A percentile compares a stretch with the other conserved stretches of the same genome.
phyloP scores from a whole-genome alignment of 1,140 invertebrate species.

The Zeugodacus cucurbitae region DNA sequence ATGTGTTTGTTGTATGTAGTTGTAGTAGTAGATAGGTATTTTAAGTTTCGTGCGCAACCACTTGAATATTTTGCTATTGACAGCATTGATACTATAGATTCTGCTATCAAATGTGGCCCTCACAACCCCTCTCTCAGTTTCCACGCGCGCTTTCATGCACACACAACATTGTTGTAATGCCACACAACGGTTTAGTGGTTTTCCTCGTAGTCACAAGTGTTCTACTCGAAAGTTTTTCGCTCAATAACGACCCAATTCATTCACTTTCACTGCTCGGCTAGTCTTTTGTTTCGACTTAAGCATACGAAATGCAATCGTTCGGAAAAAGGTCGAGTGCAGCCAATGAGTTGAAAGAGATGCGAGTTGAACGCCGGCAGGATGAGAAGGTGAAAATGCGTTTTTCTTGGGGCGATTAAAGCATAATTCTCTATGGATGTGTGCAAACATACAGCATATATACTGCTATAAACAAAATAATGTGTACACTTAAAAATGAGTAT shows the following conservation, averaged over 20 bases:
- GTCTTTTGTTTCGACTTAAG: conserved; percentile 25
- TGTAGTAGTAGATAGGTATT: background rate
- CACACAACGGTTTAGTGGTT: conserved; percentile 4
- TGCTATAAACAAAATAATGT: background rate
- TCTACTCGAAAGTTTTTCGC: background rate
- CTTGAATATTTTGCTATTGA: background rate
- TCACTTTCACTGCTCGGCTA: conserved; percentile 9
- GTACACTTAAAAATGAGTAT: background rate
- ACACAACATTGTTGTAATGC: background rate
- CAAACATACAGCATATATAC: background rate
- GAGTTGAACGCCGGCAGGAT: background rate
- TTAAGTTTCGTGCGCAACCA: background rate
- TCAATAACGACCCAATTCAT: conserved; percentile 27
- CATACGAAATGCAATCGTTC: conserved; percentile 18
- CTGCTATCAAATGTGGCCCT: background rate
- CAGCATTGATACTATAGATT: background rate
- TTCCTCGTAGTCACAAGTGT: background rate
- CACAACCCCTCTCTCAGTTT: background rate
- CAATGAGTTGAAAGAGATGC: background rate
- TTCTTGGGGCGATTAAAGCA: background rate
- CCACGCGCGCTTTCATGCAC: background rate
- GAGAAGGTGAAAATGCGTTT: background rate
- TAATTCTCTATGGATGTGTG: background rate
- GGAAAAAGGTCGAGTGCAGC: conserved; percentile 22
- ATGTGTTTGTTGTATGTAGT: background rate